Conservation (phyloP, 2,113 vertebrate genomes). For the Syngnathus typhle region DNA sequence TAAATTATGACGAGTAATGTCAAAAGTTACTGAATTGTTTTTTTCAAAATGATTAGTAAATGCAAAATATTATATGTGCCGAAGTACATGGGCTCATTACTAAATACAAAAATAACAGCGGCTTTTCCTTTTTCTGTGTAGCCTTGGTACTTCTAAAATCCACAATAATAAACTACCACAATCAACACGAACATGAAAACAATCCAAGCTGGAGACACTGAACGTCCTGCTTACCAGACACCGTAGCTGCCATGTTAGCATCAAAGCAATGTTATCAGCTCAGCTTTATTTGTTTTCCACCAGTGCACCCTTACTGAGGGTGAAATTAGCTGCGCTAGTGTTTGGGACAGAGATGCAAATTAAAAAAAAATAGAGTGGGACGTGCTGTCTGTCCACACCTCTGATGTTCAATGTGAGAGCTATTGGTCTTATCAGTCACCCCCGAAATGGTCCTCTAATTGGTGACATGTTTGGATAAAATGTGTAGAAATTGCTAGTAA, state of each 20-base stretch:
- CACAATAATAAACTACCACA: constrained; percentile 12
- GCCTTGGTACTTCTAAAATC: background rate
- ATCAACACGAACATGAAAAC: constrained; percentile 15
- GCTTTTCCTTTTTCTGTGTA: background rate
- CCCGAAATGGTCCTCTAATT: constrained; percentile 64
- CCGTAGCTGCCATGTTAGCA: constrained; percentile 23
- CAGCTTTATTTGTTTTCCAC: constrained; percentile 45
- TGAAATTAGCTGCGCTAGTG: constrained; percentile 55
- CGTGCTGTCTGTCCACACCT: constrained; percentile 42
- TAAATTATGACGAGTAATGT: background rate
- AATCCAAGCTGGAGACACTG: constrained; percentile 30
- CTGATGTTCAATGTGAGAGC: constrained; percentile 58
- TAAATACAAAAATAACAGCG: too few species aligned
- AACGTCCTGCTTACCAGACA: constrained; percentile 22
- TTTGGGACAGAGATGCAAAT: constrained; percentile 39
- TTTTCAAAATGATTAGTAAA: too few species aligned
- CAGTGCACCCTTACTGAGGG: constrained; percentile 48
- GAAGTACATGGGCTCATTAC: too few species aligned
- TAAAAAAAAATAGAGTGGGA: constrained; percentile 46
- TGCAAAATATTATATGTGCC: too few species aligned
- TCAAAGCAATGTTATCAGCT: constrained; percentile 52
- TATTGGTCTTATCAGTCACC: constrained; percentile 46
- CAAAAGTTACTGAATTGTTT: background rate
- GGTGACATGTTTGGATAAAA: constrained; percentile 65
- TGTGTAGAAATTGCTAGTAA: constrained; percentile 69